Evolutionary conservation across 2,797 vertebrate species (phyloP), one percentile per base, ranked within the genome.

Genomic region (Arctocebus calabarensis): DNA sequence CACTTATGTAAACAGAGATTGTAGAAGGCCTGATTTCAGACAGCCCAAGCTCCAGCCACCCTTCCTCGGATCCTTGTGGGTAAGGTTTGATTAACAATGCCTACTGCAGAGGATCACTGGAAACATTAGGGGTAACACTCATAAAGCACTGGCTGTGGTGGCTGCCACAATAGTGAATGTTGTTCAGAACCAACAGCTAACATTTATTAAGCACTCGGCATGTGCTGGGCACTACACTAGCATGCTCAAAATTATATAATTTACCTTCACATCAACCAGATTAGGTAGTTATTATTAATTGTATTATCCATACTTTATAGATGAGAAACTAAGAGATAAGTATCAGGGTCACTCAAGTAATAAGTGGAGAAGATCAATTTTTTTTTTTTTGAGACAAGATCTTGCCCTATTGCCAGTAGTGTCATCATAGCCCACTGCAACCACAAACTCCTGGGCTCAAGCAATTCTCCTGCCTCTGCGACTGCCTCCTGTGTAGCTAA

Each of bases 221-320:
- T 0, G 0, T 45, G 10, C 14, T 40, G 90, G 37, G 34, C 37
- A 5, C 52, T 10, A 27, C 0, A 10, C 68, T 45, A 48, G 10
- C 37, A 59, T 32, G 83, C 64, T 71, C 73, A 90, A 73, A 16
- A 89, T 52, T 25, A 8, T 68, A 6, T 82, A 13, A 48, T 2
- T 78, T 73, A 88, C 43, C 22, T 27, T 57, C 64, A 2, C 8
- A 52, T 12, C 10, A 40, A 8, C 16, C 9, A 32, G 34, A 1
- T 22, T 25, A 82, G 34, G 43, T 16, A 64, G 75, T 48, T 75
- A 20, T 5, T 11, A 71, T 71, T 77, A 3, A 45, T 34, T 79
- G 71, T 48, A 75, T 94, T 78, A 73, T 29, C 91, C 32, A 27
- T 45, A 55, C 45, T 90, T 78, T 84, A 91, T 27, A 95, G 66